phyloP scores from a whole-genome alignment of 23 tunicate species.

The Halocynthia aurantium region DNA sequence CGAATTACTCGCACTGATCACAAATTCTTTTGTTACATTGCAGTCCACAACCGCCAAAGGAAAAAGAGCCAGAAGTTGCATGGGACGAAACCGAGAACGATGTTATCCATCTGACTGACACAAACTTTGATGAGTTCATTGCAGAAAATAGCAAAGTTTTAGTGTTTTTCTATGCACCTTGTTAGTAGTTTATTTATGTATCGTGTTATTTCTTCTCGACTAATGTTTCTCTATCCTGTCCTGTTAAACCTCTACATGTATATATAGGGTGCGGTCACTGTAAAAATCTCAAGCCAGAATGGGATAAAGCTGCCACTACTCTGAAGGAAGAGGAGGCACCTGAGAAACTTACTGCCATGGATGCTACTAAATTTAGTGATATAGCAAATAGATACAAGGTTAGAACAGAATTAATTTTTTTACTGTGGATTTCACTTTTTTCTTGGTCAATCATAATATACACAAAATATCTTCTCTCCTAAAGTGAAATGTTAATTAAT shows the following conservation, averaged over 20 bases:
- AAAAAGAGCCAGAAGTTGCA: conserved; percentile 75
- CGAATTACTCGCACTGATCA: not conserved
- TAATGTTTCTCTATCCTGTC: not conserved
- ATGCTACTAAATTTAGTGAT: conserved; percentile 69
- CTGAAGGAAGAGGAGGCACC: conserved; percentile 60
- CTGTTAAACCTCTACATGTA: not conserved
- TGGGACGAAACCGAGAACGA: conserved; percentile 80
- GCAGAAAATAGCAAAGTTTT: conserved; percentile 72
- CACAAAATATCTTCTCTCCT: too few relatives aligned
- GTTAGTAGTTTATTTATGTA: conserved; percentile 31
- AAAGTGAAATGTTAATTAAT: too few relatives aligned
- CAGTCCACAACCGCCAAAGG: conserved; percentile 75
- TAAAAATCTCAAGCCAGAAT: conserved; percentile 82
- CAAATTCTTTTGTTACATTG: not conserved
- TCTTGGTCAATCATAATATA: too few relatives aligned
- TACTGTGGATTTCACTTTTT: too few relatives aligned
- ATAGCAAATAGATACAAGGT: conserved; percentile 74
- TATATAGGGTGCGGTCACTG: conserved; percentile 95
- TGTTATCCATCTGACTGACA: conserved; percentile 72
- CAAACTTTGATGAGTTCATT: conserved; percentile 64
- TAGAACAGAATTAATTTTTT: not conserved
- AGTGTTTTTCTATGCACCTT: conserved; percentile 94
- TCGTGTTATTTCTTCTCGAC: too few relatives aligned
- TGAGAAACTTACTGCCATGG: conserved; percentile 82
- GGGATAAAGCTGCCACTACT: conserved; percentile 81